Conservation (phyloP, 2,888 invertebrate genomes). For the Barypeithes pellucidus region DNA sequence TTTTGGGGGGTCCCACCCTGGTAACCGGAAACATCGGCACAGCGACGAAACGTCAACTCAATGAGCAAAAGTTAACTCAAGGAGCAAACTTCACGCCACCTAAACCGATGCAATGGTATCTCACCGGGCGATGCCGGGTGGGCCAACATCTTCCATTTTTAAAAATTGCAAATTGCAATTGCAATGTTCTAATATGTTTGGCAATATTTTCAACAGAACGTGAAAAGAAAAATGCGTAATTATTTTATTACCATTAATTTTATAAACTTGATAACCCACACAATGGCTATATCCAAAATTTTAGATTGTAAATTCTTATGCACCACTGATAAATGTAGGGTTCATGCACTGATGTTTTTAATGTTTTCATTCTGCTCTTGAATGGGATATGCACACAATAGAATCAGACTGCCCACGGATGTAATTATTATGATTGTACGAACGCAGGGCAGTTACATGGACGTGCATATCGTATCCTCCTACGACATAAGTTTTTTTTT, state of each 20-base stretch:
- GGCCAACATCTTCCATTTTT: too few relatives aligned
- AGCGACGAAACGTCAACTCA: too few relatives aligned
- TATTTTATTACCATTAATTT: neutral
- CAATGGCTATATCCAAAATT: constrained; percentile 19
- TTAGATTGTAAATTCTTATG: constrained; percentile 17
- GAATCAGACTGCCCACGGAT: constrained; percentile 61
- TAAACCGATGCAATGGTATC: too few relatives aligned
- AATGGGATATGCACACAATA: constrained; percentile 64
- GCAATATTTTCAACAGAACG: too few relatives aligned
- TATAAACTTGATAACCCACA: neutral
- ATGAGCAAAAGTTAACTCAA: too few relatives aligned
- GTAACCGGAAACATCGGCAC: too few relatives aligned
- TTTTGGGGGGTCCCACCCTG: too few relatives aligned
- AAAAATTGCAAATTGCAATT: too few relatives aligned
- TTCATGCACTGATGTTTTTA: constrained; percentile 56
- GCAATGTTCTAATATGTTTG: too few relatives aligned
- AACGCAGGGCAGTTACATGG: constrained; percentile 60
- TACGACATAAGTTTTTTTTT: constrained; percentile 28
- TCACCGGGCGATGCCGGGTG: too few relatives aligned
- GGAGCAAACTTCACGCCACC: too few relatives aligned
- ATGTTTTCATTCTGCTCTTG: constrained; percentile 62
- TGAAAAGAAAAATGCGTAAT: too few relatives aligned
- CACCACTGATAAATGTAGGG: constrained; percentile 43
- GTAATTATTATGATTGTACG: constrained; percentile 62
- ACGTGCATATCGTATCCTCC: constrained; percentile 51